A percentile compares a stretch with the other conserved stretches of the same genome.
Conservation (phyloP, 1,140 invertebrate species). For the Myzus persicae region DNA sequence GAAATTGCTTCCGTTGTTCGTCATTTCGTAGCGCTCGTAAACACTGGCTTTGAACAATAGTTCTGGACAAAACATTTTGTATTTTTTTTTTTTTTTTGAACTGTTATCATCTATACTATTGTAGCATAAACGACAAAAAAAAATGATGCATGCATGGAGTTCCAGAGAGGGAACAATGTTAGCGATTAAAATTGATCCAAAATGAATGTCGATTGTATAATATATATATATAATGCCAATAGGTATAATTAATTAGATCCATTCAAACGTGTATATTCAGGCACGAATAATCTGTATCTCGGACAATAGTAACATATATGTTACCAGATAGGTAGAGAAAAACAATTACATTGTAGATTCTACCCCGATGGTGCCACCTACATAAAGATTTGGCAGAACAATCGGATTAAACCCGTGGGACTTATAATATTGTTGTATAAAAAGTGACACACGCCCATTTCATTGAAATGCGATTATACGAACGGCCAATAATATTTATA, state of each 20-base stretch:
- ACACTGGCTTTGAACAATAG: neutral
- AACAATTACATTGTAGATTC: neutral
- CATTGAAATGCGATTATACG: neutral
- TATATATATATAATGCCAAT: neutral
- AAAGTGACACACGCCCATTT: neutral
- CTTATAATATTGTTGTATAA: too few relatives aligned
- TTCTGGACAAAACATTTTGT: neutral
- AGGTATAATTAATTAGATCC: neutral
- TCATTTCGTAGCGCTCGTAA: neutral
- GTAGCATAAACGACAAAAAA: neutral
- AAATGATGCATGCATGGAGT: neutral
- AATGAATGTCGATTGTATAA: neutral
- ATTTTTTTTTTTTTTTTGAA: neutral
- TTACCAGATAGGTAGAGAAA: neutral
- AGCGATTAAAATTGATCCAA: neutral
- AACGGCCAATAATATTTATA: neutral
- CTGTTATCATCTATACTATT: neutral
- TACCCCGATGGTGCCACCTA: neutral
- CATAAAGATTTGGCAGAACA: neutral
- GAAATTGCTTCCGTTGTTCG: neutral
- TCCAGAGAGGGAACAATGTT: neutral
- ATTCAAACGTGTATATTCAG: neutral
- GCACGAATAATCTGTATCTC: neutral
- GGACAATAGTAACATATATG: neutral
- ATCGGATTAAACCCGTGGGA: neutral